Evolutionary conservation across 2,888 invertebrate species (phyloP), one percentile per base, ranked within the genome.

Genomic region (Lasioglossum lativentre): DNA sequence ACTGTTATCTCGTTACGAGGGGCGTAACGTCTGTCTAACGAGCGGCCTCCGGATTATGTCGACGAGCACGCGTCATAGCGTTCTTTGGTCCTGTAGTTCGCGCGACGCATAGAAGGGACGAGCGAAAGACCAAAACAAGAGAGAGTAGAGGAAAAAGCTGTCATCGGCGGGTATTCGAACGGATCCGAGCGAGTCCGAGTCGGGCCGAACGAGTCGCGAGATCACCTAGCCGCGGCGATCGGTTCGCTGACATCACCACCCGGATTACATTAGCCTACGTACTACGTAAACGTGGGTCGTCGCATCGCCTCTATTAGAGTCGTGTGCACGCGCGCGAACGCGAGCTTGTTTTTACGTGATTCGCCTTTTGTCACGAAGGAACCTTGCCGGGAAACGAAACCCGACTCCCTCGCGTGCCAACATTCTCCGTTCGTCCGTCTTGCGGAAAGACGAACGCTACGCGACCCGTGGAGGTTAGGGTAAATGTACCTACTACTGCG

Each of bases 221-320:
- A 75, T 83, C 82, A 80, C 81, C 87, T 86, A 70, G 70, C 76
- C 75, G 71, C 56, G 38, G 79, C 76, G 83, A 81, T 71, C 81
- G 73, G 82, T 85, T 87, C 86, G 92, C 90, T 93, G 93, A 94
- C 93, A 93, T 94, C 93, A 94, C 86, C 91, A 88, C 90, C 88
- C 86, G 86, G 91, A 94, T 93, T 93, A 93, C 92, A 91, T 93
- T 93, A 90, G 92, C 92, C 93, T 52, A 52, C 52, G 52, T 93
- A 93, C 93, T 8, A 23, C 23, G 52, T 92, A 92, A 94, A 93
- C 91, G 90, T 92, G 47, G 47, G 23, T 52, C 47, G 47, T 52
- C 88, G n/a, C 40, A 12, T 52, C 47, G 47, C 47, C 23, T 52
- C 47, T 52, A 23, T 23, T 8, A 23, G 8, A 47, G 47, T 47